phyloP scores from a whole-genome alignment of 2,113 vertebrate genomes.

The Lepus europaeus region DNA sequence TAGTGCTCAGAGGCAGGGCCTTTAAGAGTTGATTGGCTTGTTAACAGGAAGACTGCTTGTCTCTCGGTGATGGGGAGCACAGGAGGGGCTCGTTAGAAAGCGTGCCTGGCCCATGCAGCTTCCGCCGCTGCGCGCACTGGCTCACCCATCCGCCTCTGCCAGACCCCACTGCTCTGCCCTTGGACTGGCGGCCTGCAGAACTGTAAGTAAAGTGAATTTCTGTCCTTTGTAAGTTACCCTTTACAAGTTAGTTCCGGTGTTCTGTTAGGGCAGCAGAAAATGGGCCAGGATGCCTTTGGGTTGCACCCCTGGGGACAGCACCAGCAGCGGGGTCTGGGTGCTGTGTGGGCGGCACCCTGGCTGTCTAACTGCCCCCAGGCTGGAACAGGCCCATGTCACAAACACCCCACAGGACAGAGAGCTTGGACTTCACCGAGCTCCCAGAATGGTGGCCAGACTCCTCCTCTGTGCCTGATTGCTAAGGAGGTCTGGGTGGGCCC shows the following conservation, averaged over 20 bases:
- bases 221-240: background rate
- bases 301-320: background rate
- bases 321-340: background rate
- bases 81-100: too few relatives aligned
- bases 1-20: too few relatives aligned
- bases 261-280: background rate
- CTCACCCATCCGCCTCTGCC: rapidly evolving
- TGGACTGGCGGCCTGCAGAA: background rate
- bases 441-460: background rate
- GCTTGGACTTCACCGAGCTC: background rate
- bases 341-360: too few relatives aligned
- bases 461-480: background rate
- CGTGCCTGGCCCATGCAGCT: background rate
- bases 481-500: background rate
- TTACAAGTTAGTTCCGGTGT: background rate
- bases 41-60: background rate
- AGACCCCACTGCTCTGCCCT: background rate
- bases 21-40: background rate
- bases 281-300: background rate
- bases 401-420: background rate
- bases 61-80: background rate
- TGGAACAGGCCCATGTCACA: background rate
- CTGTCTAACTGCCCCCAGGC: background rate
- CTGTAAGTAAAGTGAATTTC: background rate
- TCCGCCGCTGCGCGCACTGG: too few relatives aligned